Base-by-base conservation (phyloP, 2,113 vertebrate species). In the Serilophus lunatus region DNA sequence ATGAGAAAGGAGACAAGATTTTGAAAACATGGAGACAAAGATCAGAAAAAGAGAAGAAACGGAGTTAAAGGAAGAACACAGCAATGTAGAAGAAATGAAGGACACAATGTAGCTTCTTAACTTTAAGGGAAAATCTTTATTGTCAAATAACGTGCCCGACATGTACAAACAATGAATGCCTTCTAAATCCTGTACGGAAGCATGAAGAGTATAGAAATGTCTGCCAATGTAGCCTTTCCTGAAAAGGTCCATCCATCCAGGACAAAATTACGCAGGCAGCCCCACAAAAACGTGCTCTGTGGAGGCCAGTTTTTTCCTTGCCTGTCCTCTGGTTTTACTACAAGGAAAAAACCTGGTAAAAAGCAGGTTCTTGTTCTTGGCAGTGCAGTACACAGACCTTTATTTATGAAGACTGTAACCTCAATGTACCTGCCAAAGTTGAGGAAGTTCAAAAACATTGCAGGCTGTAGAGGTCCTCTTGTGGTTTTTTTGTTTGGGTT, bases 101-200 rank as follows among this genome's bases (percentile, higher is more conserved):
- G 78, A 72, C 63, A 72, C 6, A 35, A 28, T 38, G 51, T 7
- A 75, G n/a, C 53, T 75, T 75, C 72, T 64, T 78, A 93, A 84
- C 44, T 68, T 75, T 23, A 56, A 50, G 84, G 15, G 40, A 57
- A n/a, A 87, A 95, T 84, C 0, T 0, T 71, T 53, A 31, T 59
- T 88, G 77, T 68, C 35, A 68, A 91, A 78, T 56, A 71, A 12
- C 0, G 0, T 64, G n/a, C 33, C 40, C 78, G 66, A 81, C 82
- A 68, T 33, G 36, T 44, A 57, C 0, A 1, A 82, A 91, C 61
- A 88, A 81, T 71, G 29, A 89, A 56, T 40, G 60, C 35, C 86
- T 75, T 57, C 83, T 87, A 89, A 95, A 92, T 91, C 93, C 74
- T 87, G 42, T 90, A 74, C 50, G 88, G 82, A 86, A 77, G 82